These are phyloP conservation scores for Akabosia matsudoensis DNA, from an alignment of 1,140 invertebrate genomes.

Conservation along the genomic window DNA sequence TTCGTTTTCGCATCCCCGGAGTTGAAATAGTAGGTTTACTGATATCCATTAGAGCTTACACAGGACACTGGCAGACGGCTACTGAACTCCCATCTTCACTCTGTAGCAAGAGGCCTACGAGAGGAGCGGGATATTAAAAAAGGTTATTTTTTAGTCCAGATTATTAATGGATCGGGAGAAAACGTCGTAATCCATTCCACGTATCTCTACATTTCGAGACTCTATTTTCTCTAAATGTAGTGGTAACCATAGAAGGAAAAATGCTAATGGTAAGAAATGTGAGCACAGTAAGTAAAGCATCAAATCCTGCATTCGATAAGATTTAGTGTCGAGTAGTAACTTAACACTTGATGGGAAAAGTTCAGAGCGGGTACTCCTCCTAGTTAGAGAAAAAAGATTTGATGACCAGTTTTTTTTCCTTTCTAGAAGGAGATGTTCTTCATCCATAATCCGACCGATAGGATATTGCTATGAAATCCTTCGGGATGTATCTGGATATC, in stretches of 20 bases:
- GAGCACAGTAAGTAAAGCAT: too few relatives aligned
- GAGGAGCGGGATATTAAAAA: background rate
- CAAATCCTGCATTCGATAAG: too few relatives aligned
- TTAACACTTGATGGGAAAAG: too few relatives aligned
- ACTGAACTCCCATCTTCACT: background rate
- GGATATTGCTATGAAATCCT: too few relatives aligned
- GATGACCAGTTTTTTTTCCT: too few relatives aligned
- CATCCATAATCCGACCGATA: too few relatives aligned
- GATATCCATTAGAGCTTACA: background rate
- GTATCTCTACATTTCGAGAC: too few relatives aligned
- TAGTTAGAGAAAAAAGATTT: too few relatives aligned
- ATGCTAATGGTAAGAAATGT: background rate
- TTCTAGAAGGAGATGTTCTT: too few relatives aligned
- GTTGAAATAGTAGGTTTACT: constrained; percentile 15
- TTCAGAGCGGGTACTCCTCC: too few relatives aligned
- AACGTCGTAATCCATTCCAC: background rate
- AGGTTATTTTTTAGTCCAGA: background rate
- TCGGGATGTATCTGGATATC: too few relatives aligned
- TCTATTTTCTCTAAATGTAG: background rate
- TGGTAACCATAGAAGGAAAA: background rate
- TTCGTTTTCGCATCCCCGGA: constrained; percentile 11
- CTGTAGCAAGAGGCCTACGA: background rate
- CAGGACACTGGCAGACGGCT: background rate
- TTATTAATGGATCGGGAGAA: constrained; percentile 18
- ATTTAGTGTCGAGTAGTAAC: too few relatives aligned